phyloP scores from a whole-genome alignment of 1,140 invertebrate species.

The Thalassaphorura encarpata region DNA sequence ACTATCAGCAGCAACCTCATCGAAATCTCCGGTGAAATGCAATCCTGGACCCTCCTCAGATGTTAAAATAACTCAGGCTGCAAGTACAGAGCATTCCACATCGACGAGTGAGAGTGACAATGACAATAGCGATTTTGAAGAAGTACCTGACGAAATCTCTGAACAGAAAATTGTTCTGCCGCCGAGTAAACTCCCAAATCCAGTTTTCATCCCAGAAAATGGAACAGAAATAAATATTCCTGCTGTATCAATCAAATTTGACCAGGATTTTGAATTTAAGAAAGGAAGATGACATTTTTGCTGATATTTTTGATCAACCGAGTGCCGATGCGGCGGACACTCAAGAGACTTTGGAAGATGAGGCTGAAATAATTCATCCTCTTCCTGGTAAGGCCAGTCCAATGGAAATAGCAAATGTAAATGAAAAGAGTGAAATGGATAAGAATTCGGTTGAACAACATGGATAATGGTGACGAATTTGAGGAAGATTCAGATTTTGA shows the following conservation, averaged over 20 bases:
- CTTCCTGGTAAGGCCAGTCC: no score
- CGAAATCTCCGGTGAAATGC: background rate
- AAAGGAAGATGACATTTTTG: conserved; percentile 38
- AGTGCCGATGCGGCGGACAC: conserved; percentile 1
- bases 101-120: conserved; percentile 5
- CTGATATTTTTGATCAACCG: conserved; percentile 35
- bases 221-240: no score
- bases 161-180: background rate
- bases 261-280: no score
- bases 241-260: no score
- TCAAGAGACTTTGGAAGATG: conserved; percentile 6
- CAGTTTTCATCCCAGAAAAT: no score
- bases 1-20: background rate
- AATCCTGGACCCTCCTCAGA: no score
- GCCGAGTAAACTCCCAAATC: no score
- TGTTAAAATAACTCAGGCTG: no score
- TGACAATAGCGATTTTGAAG: conserved; percentile 17
- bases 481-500: conserved; percentile 14
- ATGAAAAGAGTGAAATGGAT: no score
- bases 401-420: no score
- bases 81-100: no score
- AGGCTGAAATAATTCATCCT: conserved; percentile 20
- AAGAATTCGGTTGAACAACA: no score
- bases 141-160: conserved; percentile 16
- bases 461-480: conserved; percentile 48